Base-by-base conservation (phyloP, 2,797 vertebrate species). In the Anguilla anguilla region DNA sequence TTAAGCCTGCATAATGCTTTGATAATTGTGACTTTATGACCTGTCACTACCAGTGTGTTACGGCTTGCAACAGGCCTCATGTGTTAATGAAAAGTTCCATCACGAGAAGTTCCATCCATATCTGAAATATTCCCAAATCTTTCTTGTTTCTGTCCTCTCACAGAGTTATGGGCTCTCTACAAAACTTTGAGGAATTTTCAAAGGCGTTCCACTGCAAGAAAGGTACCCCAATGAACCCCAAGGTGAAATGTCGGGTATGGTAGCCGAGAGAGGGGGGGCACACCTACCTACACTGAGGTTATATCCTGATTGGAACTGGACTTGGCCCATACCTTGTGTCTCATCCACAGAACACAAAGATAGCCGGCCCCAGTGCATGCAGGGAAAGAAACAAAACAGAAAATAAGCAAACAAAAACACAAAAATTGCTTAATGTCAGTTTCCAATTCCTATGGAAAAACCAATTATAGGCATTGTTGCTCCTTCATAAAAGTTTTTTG, bases 81-180 rank as follows among this genome's bases (percentile, higher is more conserved):
- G 2, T 46, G 43, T 2, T 59, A 59, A 59, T 59, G 57, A 39
- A 35, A 61, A 64, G 31, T 39, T 28, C 57, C 31, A 61, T 17
- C 6, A 5, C 17, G 55, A 35, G 55, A 53, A 22, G 9, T 35
- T 49, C 4, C 19, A 13, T 79, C 39, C 17, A 46, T 79, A 67
- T 25, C 25, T 39, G 13, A 28, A n/a, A 31, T 79, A 28, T 7
- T 53, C 59, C 9, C 69, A 25, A 25, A 59, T 9, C 39, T n/a
- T 31, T n/a, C n/a, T 31, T 64, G 9, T 72, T 91, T 31, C 85
- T 90, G 83, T 90, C 83, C 91, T 83, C 89, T 53, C 87, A 88
- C 64, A 99, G 98, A 95, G 98, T 99, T 51, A 95, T 98, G 85
- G 98, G 98, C 25, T 99, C 98, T 0, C 93, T 99, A 87, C 98